Base-by-base conservation (phyloP, 2,888 invertebrate genomes). In the Anticlea derivata region DNA sequence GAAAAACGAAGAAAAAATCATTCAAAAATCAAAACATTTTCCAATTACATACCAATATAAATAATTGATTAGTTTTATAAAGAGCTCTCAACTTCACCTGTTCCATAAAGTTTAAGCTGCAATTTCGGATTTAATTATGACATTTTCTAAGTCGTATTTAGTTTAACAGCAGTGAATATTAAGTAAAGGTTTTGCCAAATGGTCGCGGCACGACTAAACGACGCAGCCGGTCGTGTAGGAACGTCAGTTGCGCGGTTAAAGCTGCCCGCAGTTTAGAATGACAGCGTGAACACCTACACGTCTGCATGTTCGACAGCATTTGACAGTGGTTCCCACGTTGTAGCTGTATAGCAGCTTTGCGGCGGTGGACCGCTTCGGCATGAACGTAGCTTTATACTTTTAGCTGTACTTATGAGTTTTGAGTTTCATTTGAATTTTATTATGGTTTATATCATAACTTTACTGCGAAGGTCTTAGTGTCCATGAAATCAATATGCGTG, bases 51-150 rank as follows among this genome's bases (percentile, higher is more conserved):
- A 22, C 5, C 5, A 1, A 7, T 17, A 10, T 17, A 38, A 37
- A 29, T 13, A 48, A 30, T 43, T 47, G 4, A 35, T 8, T 23
- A 2, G n/a, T 43, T 29, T 20, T 20, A 27, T n/a, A 33, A 30
- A 6, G 33, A 12, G 26, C 8, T 24, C 17, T 45, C 11, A 27
- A 34, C 27, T 38, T 49, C 26, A 37, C 31, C 11, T 39, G 29
- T 43, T 30, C 12, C 20, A 43, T 46, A 37, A 48, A 48, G 40
- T 11, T 8, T 8, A 35, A 52, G 22, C 30, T 37, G 53, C 24
- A 26, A 34, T 48, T 43, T 44, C 35, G n/a, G n/a, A 48, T 53
- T 45, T 48, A 38, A 57, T 47, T 26, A 48, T 45, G 38, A 43
- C n/a, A 44, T 37, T 50, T 44, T 50, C 26, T 33, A 34, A 22